These are phyloP conservation scores for Pachydiplax longipennis DNA, from an alignment of 2,888 invertebrate species.

Conservation along the genomic window DNA sequence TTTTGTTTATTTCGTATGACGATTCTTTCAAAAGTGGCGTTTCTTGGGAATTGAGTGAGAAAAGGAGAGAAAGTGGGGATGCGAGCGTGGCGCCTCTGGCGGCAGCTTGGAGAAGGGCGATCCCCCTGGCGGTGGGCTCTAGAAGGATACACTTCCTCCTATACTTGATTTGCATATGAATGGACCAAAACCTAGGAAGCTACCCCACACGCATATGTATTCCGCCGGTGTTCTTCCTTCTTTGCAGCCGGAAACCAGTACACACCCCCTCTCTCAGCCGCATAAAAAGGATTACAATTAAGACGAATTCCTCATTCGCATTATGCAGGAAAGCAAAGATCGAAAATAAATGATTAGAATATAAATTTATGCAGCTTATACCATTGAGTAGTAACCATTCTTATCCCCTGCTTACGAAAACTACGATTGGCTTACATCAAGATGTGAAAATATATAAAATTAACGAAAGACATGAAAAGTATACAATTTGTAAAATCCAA, in stretches of 20 bases:
- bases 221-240: constrained; percentile 5
- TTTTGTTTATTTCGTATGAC: neutral
- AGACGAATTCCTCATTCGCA: neutral
- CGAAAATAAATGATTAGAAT: neutral
- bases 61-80: neutral
- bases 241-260: neutral
- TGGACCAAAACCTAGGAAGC: constrained; percentile 38
- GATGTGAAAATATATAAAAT: too few relatives aligned
- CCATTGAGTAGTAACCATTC: too few relatives aligned
- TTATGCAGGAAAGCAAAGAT: neutral
- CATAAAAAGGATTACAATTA: neutral
- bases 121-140: neutral
- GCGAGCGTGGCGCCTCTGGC: constrained; percentile 18
- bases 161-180: constrained; percentile 43
- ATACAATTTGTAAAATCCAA: too few relatives aligned
- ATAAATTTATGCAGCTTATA: too few relatives aligned
- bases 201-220: constrained; percentile 31
- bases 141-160: neutral
- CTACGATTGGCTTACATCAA: too few relatives aligned
- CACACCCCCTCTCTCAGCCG: neutral
- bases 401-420: too few relatives aligned
- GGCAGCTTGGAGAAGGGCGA: neutral
- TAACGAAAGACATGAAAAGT: too few relatives aligned
- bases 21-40: neutral
- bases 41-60: neutral